These are phyloP conservation scores for Sapajus apella DNA, from an alignment of 2,113 vertebrate species.

Conservation along the genomic window DNA sequence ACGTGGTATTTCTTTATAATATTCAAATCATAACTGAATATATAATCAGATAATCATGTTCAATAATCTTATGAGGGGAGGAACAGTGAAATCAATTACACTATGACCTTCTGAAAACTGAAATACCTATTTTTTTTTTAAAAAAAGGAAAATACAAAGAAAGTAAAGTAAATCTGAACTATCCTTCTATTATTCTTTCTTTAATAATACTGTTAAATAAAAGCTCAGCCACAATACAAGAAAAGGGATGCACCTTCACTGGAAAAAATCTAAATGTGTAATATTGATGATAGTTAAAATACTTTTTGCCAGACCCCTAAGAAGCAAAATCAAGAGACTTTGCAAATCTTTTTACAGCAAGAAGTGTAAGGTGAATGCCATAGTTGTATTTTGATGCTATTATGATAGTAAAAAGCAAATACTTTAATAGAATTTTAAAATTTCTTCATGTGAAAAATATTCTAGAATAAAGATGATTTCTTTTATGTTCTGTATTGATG, in stretches of 20 bases:
- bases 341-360: background rate
- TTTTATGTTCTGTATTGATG: background rate
- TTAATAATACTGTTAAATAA: background rate
- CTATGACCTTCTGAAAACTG: background rate
- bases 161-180: background rate
- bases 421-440: background rate
- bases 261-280: background rate
- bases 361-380: background rate
- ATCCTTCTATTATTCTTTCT: slow-evolving; percentile 1
- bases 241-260: background rate
- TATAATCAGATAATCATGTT: background rate
- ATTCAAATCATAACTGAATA: background rate
- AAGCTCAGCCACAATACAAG: background rate
- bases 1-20: background rate
- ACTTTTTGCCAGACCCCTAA: background rate
- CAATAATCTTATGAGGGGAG: background rate
- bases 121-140: background rate
- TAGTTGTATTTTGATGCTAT: background rate
- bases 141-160: background rate
- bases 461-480: background rate
- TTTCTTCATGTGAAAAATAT: background rate
- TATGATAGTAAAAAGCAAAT: slow-evolving; percentile 27
- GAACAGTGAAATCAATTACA: background rate
- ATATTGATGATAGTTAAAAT: background rate
- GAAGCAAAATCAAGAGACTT: background rate